These are phyloP conservation scores for Phymanthus crucifer DNA, from an alignment of 92 coral and sea anemone species.

Conservation along the genomic window DNA sequence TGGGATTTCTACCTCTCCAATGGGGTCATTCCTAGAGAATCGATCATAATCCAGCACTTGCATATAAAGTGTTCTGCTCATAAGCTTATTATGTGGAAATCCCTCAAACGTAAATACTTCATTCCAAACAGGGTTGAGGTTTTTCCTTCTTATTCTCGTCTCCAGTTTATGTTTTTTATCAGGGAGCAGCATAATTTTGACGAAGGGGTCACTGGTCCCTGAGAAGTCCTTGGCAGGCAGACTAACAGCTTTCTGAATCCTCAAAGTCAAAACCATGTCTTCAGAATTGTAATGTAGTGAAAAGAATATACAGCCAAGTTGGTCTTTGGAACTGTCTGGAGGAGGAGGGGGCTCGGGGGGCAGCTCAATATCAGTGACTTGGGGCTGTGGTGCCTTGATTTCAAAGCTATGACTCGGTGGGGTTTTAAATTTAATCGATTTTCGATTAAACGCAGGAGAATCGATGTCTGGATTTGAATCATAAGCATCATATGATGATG, in stretches of 20 bases:
- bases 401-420: slow-evolving; percentile 83
- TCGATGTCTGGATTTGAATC: slow-evolving; percentile 35
- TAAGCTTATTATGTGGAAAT: slow-evolving; percentile 83
- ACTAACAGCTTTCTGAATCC: slow-evolving; percentile 82
- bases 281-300: slow-evolving; percentile 83
- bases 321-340: slow-evolving; percentile 62
- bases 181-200: slow-evolving; percentile 88
- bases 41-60: slow-evolving; percentile 97
- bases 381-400: slow-evolving; percentile 81
- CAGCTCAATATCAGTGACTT: slow-evolving; percentile 52
- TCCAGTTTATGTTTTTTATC: slow-evolving; percentile 94
- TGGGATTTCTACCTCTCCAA: slow-evolving; percentile 88
- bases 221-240: slow-evolving; percentile 97
- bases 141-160: slow-evolving; percentile 88
- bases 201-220: slow-evolving; percentile 98
- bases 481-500: slow-evolving; percentile 39
- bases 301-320: slow-evolving; percentile 84
- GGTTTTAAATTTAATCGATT: slow-evolving; percentile 74
- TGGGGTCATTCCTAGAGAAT: slow-evolving; percentile 96
- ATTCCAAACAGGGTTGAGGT: slow-evolving; percentile 95
- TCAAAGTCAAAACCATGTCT: slow-evolving; percentile 71
- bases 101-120: slow-evolving; percentile 96
- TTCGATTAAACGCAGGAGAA: slow-evolving; percentile 62
- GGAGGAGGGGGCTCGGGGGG: slow-evolving; percentile 85
- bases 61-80: slow-evolving; percentile 78